Evolutionary conservation across 2,888 invertebrate genomes (phyloP).

Genomic region (Globia sparganii): DNA sequence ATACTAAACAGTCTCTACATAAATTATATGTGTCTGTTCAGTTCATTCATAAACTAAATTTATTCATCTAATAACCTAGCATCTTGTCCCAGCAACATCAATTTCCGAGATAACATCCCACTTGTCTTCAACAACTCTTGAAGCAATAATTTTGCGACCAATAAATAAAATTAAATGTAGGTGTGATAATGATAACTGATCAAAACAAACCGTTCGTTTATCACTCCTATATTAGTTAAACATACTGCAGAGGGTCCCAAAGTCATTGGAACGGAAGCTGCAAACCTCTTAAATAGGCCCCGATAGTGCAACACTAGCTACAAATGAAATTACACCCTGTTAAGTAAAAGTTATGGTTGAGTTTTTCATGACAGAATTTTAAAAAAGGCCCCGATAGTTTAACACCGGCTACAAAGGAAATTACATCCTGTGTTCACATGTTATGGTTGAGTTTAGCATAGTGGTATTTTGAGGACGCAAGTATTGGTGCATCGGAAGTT

Average conservation of each 20-base stretch:
- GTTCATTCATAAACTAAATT: conserved; percentile 9
- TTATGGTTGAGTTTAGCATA: conserved; percentile 23
- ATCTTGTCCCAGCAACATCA: not conserved
- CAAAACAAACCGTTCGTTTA: conserved; percentile 41
- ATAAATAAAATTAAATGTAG: conserved; percentile 36
- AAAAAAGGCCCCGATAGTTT: conserved; percentile 59
- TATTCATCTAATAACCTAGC: not conserved
- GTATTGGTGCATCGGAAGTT: conserved; percentile 57
- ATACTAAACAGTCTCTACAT: no score
- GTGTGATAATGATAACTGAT: conserved; percentile 17
- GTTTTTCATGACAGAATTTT: conserved; percentile 24
- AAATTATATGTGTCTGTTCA: no score
- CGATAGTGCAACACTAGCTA: conserved; percentile 40
- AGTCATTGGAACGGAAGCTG: conserved; percentile 85
- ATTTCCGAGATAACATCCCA: conserved; percentile 6
- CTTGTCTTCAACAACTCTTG: not conserved
- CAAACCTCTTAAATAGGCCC: conserved; percentile 63
- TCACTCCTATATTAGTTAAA: conserved; percentile 46
- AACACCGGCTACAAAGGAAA: conserved; percentile 18
- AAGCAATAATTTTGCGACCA: conserved; percentile 18
- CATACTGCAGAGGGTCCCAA: conserved; percentile 66
- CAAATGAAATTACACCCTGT: conserved; percentile 29
- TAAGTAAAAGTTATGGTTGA: fast-evolving
- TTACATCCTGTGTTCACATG: fast-evolving
- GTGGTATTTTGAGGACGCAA: not conserved